These are phyloP conservation scores for Epinephelus coioides DNA, from an alignment of 2,797 vertebrate genomes.

Conservation along the genomic window DNA sequence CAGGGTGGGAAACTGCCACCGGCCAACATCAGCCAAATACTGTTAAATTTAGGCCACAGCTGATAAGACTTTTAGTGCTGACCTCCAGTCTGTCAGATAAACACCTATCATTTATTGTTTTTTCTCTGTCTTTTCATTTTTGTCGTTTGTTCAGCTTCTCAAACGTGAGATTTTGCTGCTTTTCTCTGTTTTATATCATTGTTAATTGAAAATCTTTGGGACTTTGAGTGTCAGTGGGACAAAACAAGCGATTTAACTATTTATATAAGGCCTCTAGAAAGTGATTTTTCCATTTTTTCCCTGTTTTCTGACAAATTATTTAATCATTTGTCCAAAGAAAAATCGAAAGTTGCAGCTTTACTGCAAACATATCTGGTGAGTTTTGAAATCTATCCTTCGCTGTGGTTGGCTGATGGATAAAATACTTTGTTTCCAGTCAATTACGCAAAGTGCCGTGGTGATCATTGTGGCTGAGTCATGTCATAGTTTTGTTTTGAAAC, in stretches of 20 bases:
- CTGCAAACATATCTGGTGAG: neutral
- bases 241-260: neutral
- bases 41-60: constrained; percentile 23
- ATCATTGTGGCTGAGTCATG: constrained; percentile 5
- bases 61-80: constrained; percentile 22
- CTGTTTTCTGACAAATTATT: neutral
- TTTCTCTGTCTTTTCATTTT: no score
- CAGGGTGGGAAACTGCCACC: constrained; percentile 56
- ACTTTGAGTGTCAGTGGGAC: neutral
- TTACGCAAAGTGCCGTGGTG: constrained; percentile 20
- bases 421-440: constrained; percentile 16
- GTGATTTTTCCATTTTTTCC: accelerated
- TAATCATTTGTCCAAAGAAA: neutral
- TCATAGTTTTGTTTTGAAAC: constrained; percentile 43
- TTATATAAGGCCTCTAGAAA: neutral
- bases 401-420: neutral
- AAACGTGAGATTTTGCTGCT: neutral
- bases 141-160: neutral
- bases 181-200: neutral
- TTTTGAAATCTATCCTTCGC: neutral
- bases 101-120: neutral
- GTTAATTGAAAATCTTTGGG: neutral
- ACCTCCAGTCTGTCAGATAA: neutral
- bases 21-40: constrained; percentile 36
- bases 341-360: neutral